Conservation (phyloP, 2,888 invertebrate genomes). For the Clusia tigrina region DNA sequence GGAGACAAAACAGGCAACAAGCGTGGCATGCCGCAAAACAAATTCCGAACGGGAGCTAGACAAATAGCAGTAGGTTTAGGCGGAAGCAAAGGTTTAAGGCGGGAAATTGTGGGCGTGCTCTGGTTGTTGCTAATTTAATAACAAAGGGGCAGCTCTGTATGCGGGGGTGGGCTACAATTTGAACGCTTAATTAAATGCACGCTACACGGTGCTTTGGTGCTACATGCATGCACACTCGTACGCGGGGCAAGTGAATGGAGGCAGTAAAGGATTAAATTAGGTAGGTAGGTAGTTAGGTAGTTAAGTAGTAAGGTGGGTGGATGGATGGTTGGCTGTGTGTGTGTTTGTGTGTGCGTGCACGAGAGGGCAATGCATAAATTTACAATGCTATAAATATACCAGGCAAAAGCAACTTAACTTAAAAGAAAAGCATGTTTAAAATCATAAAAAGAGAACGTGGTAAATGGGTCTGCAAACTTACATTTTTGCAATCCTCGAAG, state of each 20-base stretch:
- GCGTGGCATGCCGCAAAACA: not conserved
- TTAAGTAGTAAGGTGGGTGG: not conserved
- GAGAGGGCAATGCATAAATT: not conserved
- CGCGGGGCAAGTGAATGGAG: not conserved
- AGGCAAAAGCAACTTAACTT: not conserved
- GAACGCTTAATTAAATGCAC: constrained; percentile 7
- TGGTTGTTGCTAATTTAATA: not conserved
- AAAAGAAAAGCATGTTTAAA: not conserved
- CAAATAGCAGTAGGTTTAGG: not conserved
- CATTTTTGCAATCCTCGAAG: constrained; percentile 62
- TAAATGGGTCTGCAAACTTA: constrained; percentile 45
- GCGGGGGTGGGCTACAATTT: not conserved
- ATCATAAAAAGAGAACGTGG: not conserved
- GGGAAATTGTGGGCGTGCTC: not conserved
- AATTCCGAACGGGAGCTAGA: not conserved
- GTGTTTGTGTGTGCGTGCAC: not conserved
- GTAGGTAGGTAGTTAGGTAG: not conserved
- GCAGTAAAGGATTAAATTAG: not conserved
- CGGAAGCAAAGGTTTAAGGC: constrained; percentile 3
- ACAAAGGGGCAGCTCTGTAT: not conserved
- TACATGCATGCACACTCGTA: not conserved
- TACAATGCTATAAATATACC: not conserved
- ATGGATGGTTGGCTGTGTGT: not conserved
- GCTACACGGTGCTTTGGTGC: not conserved
- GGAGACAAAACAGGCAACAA: not conserved